These are phyloP conservation scores for Temnothorax ravouxi DNA, from an alignment of 2,888 invertebrate genomes.

Conservation along the genomic window DNA sequence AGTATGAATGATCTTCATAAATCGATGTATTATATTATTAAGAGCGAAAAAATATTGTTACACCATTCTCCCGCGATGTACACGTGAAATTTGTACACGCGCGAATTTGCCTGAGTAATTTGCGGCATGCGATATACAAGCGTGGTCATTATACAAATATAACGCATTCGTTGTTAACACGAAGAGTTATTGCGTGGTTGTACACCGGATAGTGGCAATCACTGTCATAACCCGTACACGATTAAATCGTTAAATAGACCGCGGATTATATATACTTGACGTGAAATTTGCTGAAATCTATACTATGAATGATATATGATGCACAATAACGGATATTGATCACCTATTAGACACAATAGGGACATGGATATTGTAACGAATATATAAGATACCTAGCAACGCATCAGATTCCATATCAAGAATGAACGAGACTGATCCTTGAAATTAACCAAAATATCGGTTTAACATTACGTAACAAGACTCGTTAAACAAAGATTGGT, in stretches of 20 bases:
- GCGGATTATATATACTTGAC: slow-evolving; percentile 1
- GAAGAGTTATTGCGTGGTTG: slow-evolving; percentile 7
- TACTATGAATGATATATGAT: background rate
- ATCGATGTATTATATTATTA: background rate
- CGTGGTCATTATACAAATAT: slow-evolving; percentile 15
- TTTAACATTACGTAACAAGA: background rate
- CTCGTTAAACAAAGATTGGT: background rate
- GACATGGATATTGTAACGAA: background rate
- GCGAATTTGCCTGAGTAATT: slow-evolving; percentile 16
- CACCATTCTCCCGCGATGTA: background rate
- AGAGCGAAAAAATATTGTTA: background rate
- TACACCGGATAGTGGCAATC: slow-evolving; percentile 23
- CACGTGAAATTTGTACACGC: background rate
- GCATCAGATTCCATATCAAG: background rate
- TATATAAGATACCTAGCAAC: background rate
- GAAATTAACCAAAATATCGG: background rate
- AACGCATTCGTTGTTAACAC: slow-evolving; percentile 24
- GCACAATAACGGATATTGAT: background rate
- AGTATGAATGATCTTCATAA: background rate
- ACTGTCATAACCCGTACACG: slow-evolving; percentile 16
- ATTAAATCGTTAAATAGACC: slow-evolving; percentile 42
- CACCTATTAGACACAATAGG: background rate
- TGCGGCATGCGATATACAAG: slow-evolving; percentile 10
- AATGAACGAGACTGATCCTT: background rate
- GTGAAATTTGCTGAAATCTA: slow-evolving; percentile 30